Base-by-base conservation (phyloP, 2,888 invertebrate species). In the Dynastes grantii region DNA sequence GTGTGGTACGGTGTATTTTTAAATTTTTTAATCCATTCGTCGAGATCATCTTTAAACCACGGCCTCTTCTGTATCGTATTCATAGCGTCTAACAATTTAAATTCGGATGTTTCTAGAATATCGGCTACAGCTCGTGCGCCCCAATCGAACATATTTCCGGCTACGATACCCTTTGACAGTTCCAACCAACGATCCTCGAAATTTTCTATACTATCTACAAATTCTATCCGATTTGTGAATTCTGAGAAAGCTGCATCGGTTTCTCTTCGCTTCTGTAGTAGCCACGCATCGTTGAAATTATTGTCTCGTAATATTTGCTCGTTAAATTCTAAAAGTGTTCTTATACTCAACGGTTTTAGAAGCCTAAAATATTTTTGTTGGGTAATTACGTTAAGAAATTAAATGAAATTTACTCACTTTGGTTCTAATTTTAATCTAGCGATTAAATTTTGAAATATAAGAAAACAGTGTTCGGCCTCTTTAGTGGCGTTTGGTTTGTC, bases 101-200 rank as follows among this genome's bases (percentile, higher is more conserved):
- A 96, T 76, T 89, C 85, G 29, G 92, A 91, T 37, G 91, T 91
- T 88, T 97, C 95, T 90, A 98, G 91, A 81, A 98, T 93, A 83
- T 93, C 92, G 22, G 95, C 94, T 2, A 97, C 95, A 86, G 97
- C 97, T 88, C 95, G 94, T 1, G 98, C 98, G 76, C 98, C 98
- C 97, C 98, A 98, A 89, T 99, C 98, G 90, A 98, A 98, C 90
- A 98, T 97, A 88, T 99, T 99, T 29, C 98, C 93, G 85, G 94
- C 94, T 82, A 94, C 87, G n/a, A 94, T 91, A 58, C 94, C 94
- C 83, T 90, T 90, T 80, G 92, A 91, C 58, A 94, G 85, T 85
- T 94, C 93, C 80, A 90, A 90, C 94, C 94, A 94, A 84, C 90
- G 91, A 70, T 90, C 89, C 77, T 89, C 85, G 76, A 91, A 90